Evolutionary conservation across 2,888 invertebrate species (phyloP), one percentile per base, ranked within the genome.

Genomic region (Drosophila aldrichi): DNA sequence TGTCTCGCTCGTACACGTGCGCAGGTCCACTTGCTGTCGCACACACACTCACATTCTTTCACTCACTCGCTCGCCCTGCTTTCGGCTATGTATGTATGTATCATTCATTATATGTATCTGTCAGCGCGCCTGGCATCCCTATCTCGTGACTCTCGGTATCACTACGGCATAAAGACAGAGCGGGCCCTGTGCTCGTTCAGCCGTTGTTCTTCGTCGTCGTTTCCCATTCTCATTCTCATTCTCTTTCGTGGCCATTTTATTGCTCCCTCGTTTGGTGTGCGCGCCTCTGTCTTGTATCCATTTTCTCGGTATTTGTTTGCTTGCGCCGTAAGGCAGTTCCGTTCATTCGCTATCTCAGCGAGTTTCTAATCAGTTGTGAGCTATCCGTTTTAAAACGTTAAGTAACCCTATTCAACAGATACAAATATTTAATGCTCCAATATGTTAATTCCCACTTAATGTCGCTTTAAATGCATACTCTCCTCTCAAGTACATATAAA

Each of bases 161-260:
- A 77, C 66, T 54, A 48, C 70, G 67, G 32, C 46, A 43, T 36
- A 59, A 20, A 20, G 60, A 76, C 67, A 77, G 79, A 79, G 77
- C 71, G 74, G 69, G 73, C 76, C 77, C 77, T 83, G 64, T 44
- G 44, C 14, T 20, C 14, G 14, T 22, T n/a, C 59, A 40, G 16
- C 59, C 55, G 54, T 62, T 54, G 46, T 67, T 62, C 58, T 58
- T 58, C 54, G 64, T 65, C 66, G 68, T 62, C 52, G 70, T 64
- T 62, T 62, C 71, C 58, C 75, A 82, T 84, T 84, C 73, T 60
- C 77, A 82, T 84, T 84, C 73, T 60, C 77, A 82, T 82, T 84
- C 76, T 80, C 71, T 60, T 70, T 85, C 77, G 83, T 56, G 76
- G 86, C 83, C 88, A 88, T 84, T 88, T 88, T 83, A 85, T 74